phyloP scores from a whole-genome alignment of 2,888 invertebrate species.

The Nezara viridula region DNA sequence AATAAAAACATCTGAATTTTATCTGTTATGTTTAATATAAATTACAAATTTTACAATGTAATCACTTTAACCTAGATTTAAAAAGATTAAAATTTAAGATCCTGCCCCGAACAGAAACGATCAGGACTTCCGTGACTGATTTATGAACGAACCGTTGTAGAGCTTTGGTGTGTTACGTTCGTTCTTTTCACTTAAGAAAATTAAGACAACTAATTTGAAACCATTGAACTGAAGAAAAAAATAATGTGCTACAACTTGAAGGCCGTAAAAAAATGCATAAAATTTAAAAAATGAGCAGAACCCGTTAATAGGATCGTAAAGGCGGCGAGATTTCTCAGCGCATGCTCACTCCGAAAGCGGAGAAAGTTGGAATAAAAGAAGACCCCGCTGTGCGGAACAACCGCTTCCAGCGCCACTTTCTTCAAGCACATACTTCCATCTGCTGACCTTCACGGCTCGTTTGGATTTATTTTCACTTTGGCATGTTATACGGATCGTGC shows the following conservation, averaged over 20 bases:
- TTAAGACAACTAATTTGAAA: too few relatives aligned
- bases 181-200: too few relatives aligned
- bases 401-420: not conserved
- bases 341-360: constrained; percentile 6
- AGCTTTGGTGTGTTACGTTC: too few relatives aligned
- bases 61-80: too few relatives aligned
- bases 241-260: not conserved
- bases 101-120: too few relatives aligned
- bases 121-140: too few relatives aligned
- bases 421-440: not conserved
- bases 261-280: not conserved
- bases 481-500: not conserved
- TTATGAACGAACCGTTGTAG: too few relatives aligned
- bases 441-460: constrained; percentile 8
- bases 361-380: not conserved
- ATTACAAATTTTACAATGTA: too few relatives aligned
- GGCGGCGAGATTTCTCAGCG: not conserved
- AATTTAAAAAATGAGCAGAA: not conserved
- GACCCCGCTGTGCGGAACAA: not conserved
- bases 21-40: too few relatives aligned
- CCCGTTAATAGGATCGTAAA: not conserved
- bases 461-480: not conserved
- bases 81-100: too few relatives aligned
- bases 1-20: too few relatives aligned
- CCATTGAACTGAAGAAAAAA: too few relatives aligned